phyloP scores from a whole-genome alignment of 2,888 invertebrate genomes.

The Andrena haemorrhoa region DNA sequence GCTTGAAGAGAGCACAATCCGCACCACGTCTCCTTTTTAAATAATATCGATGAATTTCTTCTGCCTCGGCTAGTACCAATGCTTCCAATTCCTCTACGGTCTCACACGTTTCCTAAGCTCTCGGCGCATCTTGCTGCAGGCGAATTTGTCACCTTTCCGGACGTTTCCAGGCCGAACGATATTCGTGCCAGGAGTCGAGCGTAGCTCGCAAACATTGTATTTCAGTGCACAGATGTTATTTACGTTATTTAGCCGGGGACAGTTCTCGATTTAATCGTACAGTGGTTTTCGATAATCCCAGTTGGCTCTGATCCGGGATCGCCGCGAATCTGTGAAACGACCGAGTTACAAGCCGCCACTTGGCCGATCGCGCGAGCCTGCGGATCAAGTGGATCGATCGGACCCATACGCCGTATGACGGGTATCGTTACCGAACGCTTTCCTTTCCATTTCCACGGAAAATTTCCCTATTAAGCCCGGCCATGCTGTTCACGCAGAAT shows the following conservation, averaged over 20 bases:
- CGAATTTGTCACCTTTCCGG: background rate
- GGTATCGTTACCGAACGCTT: background rate
- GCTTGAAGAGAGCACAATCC: too few relatives aligned
- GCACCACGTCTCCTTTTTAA: too few relatives aligned
- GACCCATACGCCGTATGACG: background rate
- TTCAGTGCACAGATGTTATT: slow-evolving; percentile 37
- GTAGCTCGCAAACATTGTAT: slow-evolving; percentile 41
- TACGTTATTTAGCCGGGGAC: slow-evolving; percentile 52
- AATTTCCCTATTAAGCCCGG: background rate
- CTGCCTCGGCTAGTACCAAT: too few relatives aligned
- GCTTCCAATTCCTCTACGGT: too few relatives aligned
- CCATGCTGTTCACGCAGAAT: background rate
- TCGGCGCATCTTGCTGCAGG: slow-evolving; percentile 5
- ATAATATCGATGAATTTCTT: too few relatives aligned
- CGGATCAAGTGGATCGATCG: slow-evolving; percentile 35
- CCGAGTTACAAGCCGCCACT: slow-evolving; percentile 26
- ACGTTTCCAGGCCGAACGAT: slow-evolving; percentile 14
- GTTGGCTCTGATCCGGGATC: slow-evolving; percentile 49
- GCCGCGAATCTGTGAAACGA: slow-evolving; percentile 33
- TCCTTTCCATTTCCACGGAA: background rate
- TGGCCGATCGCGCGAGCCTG: slow-evolving; percentile 33
- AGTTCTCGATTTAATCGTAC: slow-evolving; percentile 51
- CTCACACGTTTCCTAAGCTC: background rate
- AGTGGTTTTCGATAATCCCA: slow-evolving; percentile 56
- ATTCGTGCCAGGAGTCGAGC: slow-evolving; percentile 21